A percentile compares a stretch with the other conserved stretches of the same genome.
Conservation (phyloP, 1,140 invertebrate species). For the Forficula auricularia region DNA sequence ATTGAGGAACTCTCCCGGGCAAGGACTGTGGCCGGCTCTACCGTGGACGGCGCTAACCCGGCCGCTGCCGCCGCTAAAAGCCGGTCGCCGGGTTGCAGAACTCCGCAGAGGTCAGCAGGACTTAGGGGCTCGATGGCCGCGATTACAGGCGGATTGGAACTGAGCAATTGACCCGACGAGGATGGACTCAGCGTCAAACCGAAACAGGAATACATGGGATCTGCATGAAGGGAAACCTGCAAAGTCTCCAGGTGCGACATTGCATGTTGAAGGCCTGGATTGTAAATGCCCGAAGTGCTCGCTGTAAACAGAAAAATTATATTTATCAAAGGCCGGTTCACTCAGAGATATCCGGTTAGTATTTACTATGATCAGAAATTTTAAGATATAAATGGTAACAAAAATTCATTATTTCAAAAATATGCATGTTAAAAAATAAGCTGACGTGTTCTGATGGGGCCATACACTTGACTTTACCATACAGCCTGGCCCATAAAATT, state of each 20-base stretch:
- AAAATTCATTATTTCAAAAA: too few relatives aligned
- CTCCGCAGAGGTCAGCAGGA: slow-evolving; percentile 42
- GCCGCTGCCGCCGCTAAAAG: slow-evolving; percentile 23
- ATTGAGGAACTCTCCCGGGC: slow-evolving; percentile 18
- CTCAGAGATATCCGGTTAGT: too few relatives aligned
- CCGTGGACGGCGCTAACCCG: slow-evolving; percentile 24
- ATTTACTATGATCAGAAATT: too few relatives aligned
- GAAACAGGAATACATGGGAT: slow-evolving; percentile 14
- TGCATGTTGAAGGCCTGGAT: slow-evolving; percentile 14
- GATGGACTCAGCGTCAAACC: slow-evolving; percentile 12
- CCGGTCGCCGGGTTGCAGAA: slow-evolving; percentile 65
- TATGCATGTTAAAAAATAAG: too few relatives aligned
- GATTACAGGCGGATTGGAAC: slow-evolving; percentile 27
- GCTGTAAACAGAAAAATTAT: too few relatives aligned
- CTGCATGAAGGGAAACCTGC: slow-evolving; percentile 42
- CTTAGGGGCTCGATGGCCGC: slow-evolving; percentile 46
- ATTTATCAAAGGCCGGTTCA: too few relatives aligned
- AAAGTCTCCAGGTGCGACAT: slow-evolving; percentile 49
- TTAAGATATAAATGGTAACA: too few relatives aligned
- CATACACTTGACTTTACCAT: too few relatives aligned
- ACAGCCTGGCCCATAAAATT: too few relatives aligned
- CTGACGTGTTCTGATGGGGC: too few relatives aligned
- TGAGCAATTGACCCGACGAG: too few relatives aligned
- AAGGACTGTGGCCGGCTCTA: slow-evolving; percentile 21
- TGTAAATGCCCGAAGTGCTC: not conserved